Conservation (phyloP, 2,888 invertebrate species). For the Papilio demoleus region DNA sequence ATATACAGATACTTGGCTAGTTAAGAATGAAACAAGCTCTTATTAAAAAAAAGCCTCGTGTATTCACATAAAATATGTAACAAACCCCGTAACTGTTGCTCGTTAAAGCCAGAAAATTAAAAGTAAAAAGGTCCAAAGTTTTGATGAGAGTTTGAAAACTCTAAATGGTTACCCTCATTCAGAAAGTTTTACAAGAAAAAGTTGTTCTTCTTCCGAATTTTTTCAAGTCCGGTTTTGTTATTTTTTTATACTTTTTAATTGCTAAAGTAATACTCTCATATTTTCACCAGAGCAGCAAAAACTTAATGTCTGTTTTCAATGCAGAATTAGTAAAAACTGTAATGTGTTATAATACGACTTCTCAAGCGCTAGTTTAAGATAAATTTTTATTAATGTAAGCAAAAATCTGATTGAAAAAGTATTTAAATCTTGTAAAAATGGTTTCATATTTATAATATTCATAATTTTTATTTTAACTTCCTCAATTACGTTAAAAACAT, state of each 20-base stretch:
- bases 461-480: slow-evolving; percentile 4
- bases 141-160: slow-evolving; percentile 27
- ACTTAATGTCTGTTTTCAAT: neutral
- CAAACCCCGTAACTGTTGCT: slow-evolving; percentile 7
- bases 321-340: too few species aligned
- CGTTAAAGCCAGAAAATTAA: slow-evolving; percentile 23
- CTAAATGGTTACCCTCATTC: slow-evolving; percentile 28
- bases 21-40: neutral
- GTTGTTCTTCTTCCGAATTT: slow-evolving; percentile 4
- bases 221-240: neutral
- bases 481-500: slow-evolving; percentile 11
- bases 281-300: too few species aligned
- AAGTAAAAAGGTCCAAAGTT: slow-evolving; percentile 27
- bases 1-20: too few species aligned
- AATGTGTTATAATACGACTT: too few species aligned
- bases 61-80: neutral
- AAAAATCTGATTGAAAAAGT: too few species aligned
- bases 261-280: neutral
- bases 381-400: too few species aligned
- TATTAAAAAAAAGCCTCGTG: too few species aligned
- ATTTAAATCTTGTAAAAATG: too few species aligned
- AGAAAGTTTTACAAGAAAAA: slow-evolving; percentile 29
- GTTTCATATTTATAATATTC: neutral
- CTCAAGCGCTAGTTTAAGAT: too few species aligned
- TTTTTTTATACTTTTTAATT: slow-evolving; percentile 6